A percentile compares a stretch with the other conserved stretches of the same genome.
These are phyloP conservation scores for Dicerorhinus sumatrensis DNA, from an alignment of 2,113 vertebrate species.

Conservation along the genomic window DNA sequence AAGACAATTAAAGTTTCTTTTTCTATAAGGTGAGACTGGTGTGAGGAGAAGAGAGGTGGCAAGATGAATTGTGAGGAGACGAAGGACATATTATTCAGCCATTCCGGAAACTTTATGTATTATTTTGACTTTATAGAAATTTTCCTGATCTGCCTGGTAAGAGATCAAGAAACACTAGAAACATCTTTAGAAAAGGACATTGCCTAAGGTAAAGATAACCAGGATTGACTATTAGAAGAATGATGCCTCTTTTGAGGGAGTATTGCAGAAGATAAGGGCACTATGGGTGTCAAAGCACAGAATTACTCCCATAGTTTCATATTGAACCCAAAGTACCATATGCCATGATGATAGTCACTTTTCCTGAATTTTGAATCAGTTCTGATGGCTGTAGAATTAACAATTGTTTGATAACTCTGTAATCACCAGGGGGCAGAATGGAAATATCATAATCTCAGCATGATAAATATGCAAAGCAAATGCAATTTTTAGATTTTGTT, in stretches of 20 bases:
- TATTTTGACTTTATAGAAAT: not conserved
- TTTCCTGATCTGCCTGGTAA: not conserved
- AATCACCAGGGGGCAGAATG: not conserved
- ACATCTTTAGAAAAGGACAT: not conserved
- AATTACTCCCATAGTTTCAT: not conserved
- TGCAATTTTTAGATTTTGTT: not conserved
- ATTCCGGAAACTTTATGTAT: not conserved
- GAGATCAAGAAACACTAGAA: not conserved
- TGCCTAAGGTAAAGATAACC: not conserved
- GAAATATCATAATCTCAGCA: not conserved
- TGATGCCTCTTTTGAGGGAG: not conserved
- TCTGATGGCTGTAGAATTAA: not conserved
- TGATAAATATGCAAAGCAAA: not conserved
- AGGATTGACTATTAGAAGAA: not conserved
- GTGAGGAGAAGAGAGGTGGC: rapidly evolving
- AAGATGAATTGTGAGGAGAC: rapidly evolving
- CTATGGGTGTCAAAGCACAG: not conserved
- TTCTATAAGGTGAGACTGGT: not conserved
- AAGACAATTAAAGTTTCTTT: not conserved
- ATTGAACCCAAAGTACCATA: not conserved
- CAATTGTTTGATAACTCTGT: not conserved
- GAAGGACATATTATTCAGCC: rapidly evolving
- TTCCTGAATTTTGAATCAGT: not conserved
- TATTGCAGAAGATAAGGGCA: not conserved
- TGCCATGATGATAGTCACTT: rapidly evolving